Evolutionary conservation across 2,797 vertebrate genomes (phyloP), one percentile per base, ranked within the genome.

Genomic region (Sebastes nivosus): DNA sequence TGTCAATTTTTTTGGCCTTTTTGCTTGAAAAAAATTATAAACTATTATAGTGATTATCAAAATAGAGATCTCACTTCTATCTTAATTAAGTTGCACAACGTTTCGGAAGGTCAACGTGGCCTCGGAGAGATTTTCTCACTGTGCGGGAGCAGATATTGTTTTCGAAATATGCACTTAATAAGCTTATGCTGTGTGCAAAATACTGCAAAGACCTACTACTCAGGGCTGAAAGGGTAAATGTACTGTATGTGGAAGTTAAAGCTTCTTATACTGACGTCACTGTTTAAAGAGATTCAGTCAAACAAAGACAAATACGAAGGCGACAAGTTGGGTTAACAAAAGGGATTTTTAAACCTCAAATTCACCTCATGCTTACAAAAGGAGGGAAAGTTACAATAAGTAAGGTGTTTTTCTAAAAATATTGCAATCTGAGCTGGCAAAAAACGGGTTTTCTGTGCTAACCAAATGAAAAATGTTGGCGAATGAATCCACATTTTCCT

Each of bases 111-210:
- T 79, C 76, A 75, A 1, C 6, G 6, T 14, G 68, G 34, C n/a
- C 20, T 0, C 29, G 8, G 30, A 8, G 68, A 75, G 32, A 61
- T 75, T 69, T 87, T 8, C 67, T 70, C 38, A 55, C 64, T 1
- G 4, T 22, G 58, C 30, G 14, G 27, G 27, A 55, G 46, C 38
- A 52, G 64, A 69, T 30, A 42, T 29, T 80, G 81, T 84, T 92
- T 84, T 79, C 7, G 75, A 87, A 82, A 75, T 73, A 71, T 70
- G 80, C 66, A 8, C 14, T 46, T 89, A 85, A 88, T 81, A 58
- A 77, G 87, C 74, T 91, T 84, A 89, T 0, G 16, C 57, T 84
- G 86, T 89, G 55, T 86, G 61, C 88, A 82, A 77, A 91, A 89
- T n/a, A 90, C 1, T 20, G 50, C 69, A 80, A 75, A 87, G 36